A percentile compares a stretch with the other conserved stretches of the same genome.
Evolutionary conservation across 2,888 invertebrate genomes (phyloP).

Genomic region (Dromius quadrimaculatus): DNA sequence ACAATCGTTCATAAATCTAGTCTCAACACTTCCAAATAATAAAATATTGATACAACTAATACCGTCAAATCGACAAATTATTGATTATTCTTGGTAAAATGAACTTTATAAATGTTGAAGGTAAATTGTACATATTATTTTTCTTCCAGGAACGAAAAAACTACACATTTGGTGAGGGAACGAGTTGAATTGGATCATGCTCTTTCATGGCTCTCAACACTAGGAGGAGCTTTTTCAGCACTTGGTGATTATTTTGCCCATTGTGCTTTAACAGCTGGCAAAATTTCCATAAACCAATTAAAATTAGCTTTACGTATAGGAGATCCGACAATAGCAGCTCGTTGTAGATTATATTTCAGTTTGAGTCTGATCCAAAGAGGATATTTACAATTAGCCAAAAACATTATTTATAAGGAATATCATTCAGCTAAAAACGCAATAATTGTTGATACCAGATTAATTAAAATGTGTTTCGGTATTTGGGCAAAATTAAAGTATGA

Average conservation of each 20-base stretch:
- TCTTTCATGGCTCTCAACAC: conserved; percentile 94
- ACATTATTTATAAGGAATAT: conserved; percentile 73
- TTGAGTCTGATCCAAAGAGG: conserved; percentile 90
- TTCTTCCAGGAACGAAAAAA: conserved; percentile 68
- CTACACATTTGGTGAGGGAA: conserved; percentile 70
- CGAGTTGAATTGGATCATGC: conserved; percentile 84
- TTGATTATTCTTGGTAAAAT: conserved; percentile 40
- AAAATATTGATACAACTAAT: conserved; percentile 2
- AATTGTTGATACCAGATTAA: conserved; percentile 73
- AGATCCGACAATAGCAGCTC: conserved; percentile 83
- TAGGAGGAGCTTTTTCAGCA: conserved; percentile 96
- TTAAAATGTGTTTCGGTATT: conserved; percentile 88
- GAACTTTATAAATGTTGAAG: not conserved
- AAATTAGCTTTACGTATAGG: conserved; percentile 83
- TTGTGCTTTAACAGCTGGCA: conserved; percentile 89
- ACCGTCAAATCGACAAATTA: conserved; percentile 24
- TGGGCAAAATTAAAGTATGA: conserved; percentile 84
- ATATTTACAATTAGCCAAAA: conserved; percentile 73
- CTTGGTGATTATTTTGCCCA: conserved; percentile 87
- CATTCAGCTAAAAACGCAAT: conserved; percentile 63
- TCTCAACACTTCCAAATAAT: conserved; percentile 14
- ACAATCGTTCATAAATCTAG: conserved; percentile 4
- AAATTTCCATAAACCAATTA: conserved; percentile 88
- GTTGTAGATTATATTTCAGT: conserved; percentile 89
- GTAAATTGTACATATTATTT: not conserved